phyloP scores from a whole-genome alignment of 1,140 invertebrate species.

The Pseudomyrmex dendroicus region DNA sequence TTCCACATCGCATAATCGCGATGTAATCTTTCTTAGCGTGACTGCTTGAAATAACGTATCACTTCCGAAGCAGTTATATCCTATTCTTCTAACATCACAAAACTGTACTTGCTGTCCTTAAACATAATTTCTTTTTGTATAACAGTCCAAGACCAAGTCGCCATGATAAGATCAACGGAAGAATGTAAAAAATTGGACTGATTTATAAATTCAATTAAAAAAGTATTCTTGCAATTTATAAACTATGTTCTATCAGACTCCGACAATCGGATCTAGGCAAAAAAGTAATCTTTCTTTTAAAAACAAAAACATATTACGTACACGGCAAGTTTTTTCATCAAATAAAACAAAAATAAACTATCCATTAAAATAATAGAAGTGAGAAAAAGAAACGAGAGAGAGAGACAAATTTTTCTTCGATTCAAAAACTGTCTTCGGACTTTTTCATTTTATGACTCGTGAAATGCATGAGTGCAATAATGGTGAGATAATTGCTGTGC shows the following conservation, averaged over 20 bases:
- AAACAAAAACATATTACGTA: too few species aligned
- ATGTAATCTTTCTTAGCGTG: constrained; percentile 52
- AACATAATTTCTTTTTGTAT: constrained; percentile 1
- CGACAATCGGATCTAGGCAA: not conserved
- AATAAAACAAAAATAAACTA: constrained; percentile 20
- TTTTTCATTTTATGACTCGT: constrained; percentile 27
- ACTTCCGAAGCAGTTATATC: constrained; percentile 41
- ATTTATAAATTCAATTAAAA: not conserved
- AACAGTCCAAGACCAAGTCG: not conserved
- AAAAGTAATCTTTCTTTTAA: not conserved
- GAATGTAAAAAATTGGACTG: not conserved
- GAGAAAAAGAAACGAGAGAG: not conserved
- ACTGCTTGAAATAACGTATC: constrained; percentile 46
- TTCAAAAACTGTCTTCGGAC: constrained; percentile 8
- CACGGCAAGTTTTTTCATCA: not conserved
- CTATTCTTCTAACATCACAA: constrained; percentile 23
- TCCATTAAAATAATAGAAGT: constrained; percentile 42
- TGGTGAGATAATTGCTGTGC: not conserved
- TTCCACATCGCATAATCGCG: constrained; percentile 39
- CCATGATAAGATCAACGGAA: not conserved
- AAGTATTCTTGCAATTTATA: not conserved
- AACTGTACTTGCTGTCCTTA: constrained; percentile 9
- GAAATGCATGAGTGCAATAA: constrained; percentile 42
- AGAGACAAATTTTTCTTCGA: not conserved
- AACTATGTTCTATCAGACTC: not conserved